Conservation (phyloP, 2,113 vertebrate genomes). For the Notothenia coriiceps region DNA sequence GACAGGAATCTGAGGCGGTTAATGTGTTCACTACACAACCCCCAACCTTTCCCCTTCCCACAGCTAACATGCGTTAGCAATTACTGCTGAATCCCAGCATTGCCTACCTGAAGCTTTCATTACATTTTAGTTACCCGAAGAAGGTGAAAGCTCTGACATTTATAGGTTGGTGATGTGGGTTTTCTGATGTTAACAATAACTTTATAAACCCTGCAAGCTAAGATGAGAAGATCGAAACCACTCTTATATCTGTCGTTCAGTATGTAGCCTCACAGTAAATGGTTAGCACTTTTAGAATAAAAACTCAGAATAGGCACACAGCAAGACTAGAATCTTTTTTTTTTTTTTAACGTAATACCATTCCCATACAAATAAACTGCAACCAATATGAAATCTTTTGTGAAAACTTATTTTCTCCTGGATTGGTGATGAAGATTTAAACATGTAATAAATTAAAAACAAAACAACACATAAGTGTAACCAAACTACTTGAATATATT, state of each 20-base stretch:
- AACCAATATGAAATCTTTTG: no score
- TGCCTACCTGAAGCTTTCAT: constrained; percentile 39
- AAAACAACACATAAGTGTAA: background rate
- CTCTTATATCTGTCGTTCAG: background rate
- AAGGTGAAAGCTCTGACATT: background rate
- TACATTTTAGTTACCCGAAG: background rate
- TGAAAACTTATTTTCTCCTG: no score
- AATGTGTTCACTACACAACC: constrained; percentile 41
- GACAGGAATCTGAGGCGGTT: constrained; percentile 66
- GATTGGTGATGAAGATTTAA: background rate
- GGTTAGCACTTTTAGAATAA: background rate
- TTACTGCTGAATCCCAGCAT: constrained; percentile 46
- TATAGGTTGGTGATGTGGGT: constrained; percentile 2
- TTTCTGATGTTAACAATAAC: background rate
- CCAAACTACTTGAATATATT: no score
- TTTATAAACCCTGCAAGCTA: background rate
- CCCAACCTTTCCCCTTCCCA: constrained; percentile 20
- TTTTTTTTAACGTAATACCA: no score
- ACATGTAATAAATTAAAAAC: background rate
- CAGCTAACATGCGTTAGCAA: constrained; percentile 59
- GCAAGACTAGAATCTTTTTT: background rate
- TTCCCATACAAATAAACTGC: no score
- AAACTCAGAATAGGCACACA: background rate
- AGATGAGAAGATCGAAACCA: background rate
- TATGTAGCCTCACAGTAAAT: background rate